phyloP scores from a whole-genome alignment of 1,140 invertebrate species.

The Mercenaria mercenaria region DNA sequence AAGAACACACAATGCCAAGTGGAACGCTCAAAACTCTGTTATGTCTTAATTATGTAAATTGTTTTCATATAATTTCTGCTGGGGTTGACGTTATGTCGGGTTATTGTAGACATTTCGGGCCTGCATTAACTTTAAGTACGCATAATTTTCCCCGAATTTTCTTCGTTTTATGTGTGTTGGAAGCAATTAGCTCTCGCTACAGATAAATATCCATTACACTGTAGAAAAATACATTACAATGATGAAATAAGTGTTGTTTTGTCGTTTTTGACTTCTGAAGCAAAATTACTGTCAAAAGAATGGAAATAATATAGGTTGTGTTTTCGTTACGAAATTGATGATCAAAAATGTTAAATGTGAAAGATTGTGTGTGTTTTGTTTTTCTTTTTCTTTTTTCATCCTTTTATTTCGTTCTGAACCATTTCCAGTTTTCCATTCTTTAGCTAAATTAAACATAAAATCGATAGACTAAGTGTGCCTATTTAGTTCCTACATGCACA shows the following conservation, averaged over 20 bases:
- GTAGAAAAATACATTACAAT: neutral
- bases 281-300: neutral
- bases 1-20: neutral
- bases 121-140: neutral
- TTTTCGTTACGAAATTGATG: no score
- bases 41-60: slow-evolving; percentile 20
- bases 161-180: neutral
- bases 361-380: no score
- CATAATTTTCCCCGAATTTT: neutral
- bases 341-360: no score
- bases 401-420: no score
- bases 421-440: no score
- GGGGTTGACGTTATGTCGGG: neutral
- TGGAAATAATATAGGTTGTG: no score
- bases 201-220: neutral
- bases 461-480: no score
- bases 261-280: neutral
- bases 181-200: neutral
- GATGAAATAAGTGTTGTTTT: neutral
- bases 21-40: neutral
- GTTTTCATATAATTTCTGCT: neutral
- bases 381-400: no score
- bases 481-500: no score
- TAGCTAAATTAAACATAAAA: no score
- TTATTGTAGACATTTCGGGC: neutral